Evolutionary conservation across 2,888 invertebrate genomes (phyloP), one percentile per base, ranked within the genome.

Genomic region (Caenorhabditis sp.): DNA sequence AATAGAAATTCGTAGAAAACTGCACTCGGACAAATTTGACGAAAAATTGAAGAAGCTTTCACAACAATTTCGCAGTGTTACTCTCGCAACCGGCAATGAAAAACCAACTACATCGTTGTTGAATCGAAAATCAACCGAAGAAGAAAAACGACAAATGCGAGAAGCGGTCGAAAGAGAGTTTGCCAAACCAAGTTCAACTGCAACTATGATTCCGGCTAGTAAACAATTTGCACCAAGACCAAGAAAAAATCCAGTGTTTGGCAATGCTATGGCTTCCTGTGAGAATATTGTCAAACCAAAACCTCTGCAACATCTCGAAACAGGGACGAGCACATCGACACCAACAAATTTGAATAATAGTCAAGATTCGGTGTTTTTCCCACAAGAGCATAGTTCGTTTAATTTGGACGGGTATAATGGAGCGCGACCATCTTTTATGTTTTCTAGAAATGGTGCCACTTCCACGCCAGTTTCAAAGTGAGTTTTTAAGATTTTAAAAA

Each of bases 361-460:
- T 26, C 71, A 71, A 23, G 71, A 72, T 23, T 63, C 71, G 12
- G 71, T 72, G 3, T 67, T 72, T 61, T 67, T 58, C 54, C 66
- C 66, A 6, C 71, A 67, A 58, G 61, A 62, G 12, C 55, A 67
- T 21, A 53, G 36, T 12, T 67, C 67, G 0, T 72, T 72, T 54
- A 72, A 72, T 54, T 23, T 72, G 24, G 71, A 72, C 19, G 27
- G 60, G 8, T 72, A 72, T 23, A 67, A 67, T 36, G 71, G 71
- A 3, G 54, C 66, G 1, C 36, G 71, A 2, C 71, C 71, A 12
- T 72, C 71, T 0, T 72, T 72, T 61, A 67, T 63, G 3, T 72
- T 72, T 36, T 36, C 59, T 17, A 61, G 64, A 21, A 37, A 51
- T 14, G 27, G 27, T 8, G 67, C 66, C 17, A 72, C 71, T 0